A percentile compares a stretch with the other conserved stretches of the same genome.
Evolutionary conservation across 2,113 vertebrate species (phyloP).

Genomic region (Macrotus californicus): DNA sequence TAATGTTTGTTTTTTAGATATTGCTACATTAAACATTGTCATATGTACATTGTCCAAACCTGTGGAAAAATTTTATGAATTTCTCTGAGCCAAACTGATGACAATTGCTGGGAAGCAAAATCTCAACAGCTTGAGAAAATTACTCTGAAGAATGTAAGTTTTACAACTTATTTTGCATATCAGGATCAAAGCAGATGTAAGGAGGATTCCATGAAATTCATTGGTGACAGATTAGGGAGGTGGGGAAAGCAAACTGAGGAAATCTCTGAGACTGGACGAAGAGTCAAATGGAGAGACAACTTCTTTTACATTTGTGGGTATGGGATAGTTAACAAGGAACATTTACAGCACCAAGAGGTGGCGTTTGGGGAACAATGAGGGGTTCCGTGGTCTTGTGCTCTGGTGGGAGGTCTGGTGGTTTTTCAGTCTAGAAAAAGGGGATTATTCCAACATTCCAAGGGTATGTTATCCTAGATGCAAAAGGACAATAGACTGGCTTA

Average conservation of each 20-base stretch:
- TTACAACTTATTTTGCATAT: background rate
- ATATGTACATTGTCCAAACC: background rate
- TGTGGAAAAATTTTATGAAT: background rate
- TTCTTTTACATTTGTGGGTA: background rate
- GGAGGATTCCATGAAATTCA: background rate
- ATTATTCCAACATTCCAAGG: background rate
- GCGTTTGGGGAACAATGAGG: background rate
- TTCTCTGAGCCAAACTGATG: background rate
- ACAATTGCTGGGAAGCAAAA: background rate
- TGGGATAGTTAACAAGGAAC: background rate
- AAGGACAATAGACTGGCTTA: background rate
- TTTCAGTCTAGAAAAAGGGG: background rate
- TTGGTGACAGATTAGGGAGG: background rate
- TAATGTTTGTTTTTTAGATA: background rate
- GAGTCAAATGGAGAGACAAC: background rate
- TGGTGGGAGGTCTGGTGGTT: background rate
- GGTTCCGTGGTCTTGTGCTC: background rate
- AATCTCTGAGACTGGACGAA: background rate
- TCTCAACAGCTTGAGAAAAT: background rate
- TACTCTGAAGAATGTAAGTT: background rate
- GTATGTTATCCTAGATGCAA: background rate
- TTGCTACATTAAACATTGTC: background rate
- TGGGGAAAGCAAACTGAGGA: background rate
- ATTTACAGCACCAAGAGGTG: background rate
- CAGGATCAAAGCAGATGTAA: background rate